A percentile compares a stretch with the other conserved stretches of the same genome.
These are phyloP conservation scores for Sphenopsis melanotis DNA, from an alignment of 2,797 vertebrate species.

Conservation along the genomic window DNA sequence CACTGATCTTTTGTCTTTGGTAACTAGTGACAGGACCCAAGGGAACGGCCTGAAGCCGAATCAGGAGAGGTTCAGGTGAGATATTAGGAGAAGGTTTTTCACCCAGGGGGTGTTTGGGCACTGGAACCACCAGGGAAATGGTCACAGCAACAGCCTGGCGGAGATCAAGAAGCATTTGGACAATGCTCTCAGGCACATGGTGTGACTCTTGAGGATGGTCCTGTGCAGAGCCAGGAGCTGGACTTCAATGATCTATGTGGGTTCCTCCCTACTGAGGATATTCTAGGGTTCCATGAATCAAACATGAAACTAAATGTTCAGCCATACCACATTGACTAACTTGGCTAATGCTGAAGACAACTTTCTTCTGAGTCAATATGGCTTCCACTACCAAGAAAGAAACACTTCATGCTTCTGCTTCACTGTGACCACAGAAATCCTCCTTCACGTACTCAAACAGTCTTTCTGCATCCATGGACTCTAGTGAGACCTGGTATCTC, in stretches of 20 bases:
- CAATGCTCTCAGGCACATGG: not conserved
- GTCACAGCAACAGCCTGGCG: not conserved
- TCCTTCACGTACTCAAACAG: not conserved
- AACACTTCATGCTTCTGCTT: not conserved
- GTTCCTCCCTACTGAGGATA: not conserved
- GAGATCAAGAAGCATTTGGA: not conserved
- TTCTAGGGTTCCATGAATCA: not conserved
- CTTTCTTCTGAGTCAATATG: not conserved
- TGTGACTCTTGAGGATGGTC: not conserved
- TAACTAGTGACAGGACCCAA: not conserved
- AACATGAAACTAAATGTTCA: not conserved
- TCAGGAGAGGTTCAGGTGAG: not conserved
- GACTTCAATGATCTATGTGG: accelerated
- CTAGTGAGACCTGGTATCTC: not conserved
- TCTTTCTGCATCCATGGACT: not conserved
- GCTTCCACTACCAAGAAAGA: not conserved
- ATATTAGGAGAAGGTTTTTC: not conserved
- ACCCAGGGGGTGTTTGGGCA: not conserved
- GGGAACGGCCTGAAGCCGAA: not conserved
- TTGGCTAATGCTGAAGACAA: not conserved
- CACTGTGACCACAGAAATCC: not conserved
- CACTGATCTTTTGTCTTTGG: not conserved
- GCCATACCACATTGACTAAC: not conserved
- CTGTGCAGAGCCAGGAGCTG: not conserved
- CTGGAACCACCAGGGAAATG: not conserved